A percentile compares a stretch with the other conserved stretches of the same genome.
Evolutionary conservation across 2,113 vertebrate species (phyloP).

Genomic region (Ptilonorhynchus violaceus): DNA sequence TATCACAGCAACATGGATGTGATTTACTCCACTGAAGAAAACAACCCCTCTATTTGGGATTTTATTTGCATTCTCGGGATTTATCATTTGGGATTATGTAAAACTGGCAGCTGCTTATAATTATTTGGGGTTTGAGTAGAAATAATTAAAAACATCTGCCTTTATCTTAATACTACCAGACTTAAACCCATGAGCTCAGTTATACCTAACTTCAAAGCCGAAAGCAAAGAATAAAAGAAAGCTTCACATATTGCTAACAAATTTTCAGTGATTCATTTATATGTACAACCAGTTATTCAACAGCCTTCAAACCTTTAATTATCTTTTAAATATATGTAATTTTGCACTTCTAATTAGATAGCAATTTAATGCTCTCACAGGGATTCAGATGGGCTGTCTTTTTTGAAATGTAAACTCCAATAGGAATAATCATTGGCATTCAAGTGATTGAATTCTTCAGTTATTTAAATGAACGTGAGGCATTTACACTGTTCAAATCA

Average conservation of each 20-base stretch:
- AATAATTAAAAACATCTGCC: conserved; percentile 84
- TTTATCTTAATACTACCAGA: conserved; percentile 78
- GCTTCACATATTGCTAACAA: conserved; percentile 73
- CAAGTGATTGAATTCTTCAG: conserved; percentile 75
- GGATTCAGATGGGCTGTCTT: conserved; percentile 73
- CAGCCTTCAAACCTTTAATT: conserved; percentile 85
- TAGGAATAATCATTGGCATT: conserved; percentile 78
- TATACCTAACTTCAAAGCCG: conserved; percentile 76
- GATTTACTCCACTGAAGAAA: conserved; percentile 12
- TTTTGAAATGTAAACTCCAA: conserved; percentile 73
- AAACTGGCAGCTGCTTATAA: conserved; percentile 81
- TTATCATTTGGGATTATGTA: conserved; percentile 79
- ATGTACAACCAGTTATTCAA: conserved; percentile 79
- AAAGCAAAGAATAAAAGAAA: conserved; percentile 74
- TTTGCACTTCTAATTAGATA: conserved; percentile 85
- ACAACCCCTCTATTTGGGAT: conserved; percentile 17
- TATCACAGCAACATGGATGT: not conserved
- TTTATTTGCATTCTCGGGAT: conserved; percentile 74
- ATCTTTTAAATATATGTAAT: conserved; percentile 88
- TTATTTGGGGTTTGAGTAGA: conserved; percentile 75
- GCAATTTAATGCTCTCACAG: conserved; percentile 82
- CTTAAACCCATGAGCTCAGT: conserved; percentile 70
- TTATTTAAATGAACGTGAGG: conserved; percentile 75
- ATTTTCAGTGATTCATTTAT: conserved; percentile 80
- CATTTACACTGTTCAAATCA: conserved; percentile 61